Evolutionary conservation across 2,113 vertebrate species (phyloP).

Genomic region (Electrona antarctica): DNA sequence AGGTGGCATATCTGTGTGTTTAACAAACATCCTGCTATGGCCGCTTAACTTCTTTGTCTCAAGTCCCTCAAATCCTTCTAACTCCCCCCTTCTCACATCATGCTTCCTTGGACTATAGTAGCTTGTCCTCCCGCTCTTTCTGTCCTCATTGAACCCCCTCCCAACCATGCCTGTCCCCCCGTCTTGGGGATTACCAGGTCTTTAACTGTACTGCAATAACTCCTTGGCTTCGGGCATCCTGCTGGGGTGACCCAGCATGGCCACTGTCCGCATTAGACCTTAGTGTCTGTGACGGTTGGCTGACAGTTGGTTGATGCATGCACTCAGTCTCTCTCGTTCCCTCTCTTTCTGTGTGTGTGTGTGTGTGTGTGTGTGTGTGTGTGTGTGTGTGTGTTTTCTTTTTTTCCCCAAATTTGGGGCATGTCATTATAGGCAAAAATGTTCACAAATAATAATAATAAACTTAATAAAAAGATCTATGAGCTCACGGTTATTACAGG

Average conservation of each 20-base stretch:
- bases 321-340: conserved; percentile 64
- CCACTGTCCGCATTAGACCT: conserved; percentile 74
- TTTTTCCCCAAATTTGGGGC: too few relatives aligned
- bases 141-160: conserved; percentile 51
- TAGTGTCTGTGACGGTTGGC: conserved; percentile 56
- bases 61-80: neutral
- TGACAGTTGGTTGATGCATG: conserved; percentile 50
- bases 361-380: neutral
- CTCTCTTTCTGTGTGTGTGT: conserved; percentile 18
- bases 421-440: too few relatives aligned
- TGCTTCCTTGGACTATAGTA: conserved; percentile 28
- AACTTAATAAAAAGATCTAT: too few relatives aligned
- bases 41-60: conserved; percentile 2
- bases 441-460: too few relatives aligned
- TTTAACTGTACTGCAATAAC: conserved; percentile 84
- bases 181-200: conserved; percentile 86
- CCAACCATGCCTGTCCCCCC: conserved; percentile 48
- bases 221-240: conserved; percentile 77
- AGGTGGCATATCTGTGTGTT: conserved; percentile 1
- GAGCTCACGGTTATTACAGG: too few relatives aligned
- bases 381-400: neutral
- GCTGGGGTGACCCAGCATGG: conserved; percentile 77
- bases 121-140: conserved; percentile 42
- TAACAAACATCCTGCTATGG: conserved; percentile 17
- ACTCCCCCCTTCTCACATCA: conserved; percentile 24